A percentile compares a stretch with the other conserved stretches of the same genome.
Conservation (phyloP, 2,888 invertebrate genomes). For the Limnephilus auricula region DNA sequence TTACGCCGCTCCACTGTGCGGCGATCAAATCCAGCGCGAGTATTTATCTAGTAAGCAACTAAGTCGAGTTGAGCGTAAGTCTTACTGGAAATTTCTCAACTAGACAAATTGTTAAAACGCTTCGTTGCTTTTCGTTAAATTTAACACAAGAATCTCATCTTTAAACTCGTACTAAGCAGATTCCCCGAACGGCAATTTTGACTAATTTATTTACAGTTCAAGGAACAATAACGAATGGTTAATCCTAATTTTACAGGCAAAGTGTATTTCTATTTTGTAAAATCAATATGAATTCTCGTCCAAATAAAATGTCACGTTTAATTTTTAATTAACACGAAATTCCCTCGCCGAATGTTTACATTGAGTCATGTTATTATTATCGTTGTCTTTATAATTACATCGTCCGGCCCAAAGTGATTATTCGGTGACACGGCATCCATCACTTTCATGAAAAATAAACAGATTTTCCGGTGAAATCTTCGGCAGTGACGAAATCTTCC, state of each 20-base stretch:
- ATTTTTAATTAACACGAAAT: conserved; percentile 49
- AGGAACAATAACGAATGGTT: conserved; percentile 8
- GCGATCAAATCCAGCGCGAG: conserved; percentile 15
- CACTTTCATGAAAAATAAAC: conserved; percentile 63
- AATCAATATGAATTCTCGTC: conserved; percentile 20
- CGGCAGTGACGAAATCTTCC: conserved; percentile 35
- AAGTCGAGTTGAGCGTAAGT: conserved; percentile 45
- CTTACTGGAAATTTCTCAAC: conserved; percentile 60
- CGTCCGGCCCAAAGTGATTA: conserved; percentile 61
- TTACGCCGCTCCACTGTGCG: too few species aligned
- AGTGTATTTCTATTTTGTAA: neutral
- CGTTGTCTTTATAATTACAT: conserved; percentile 59
- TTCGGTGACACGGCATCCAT: conserved; percentile 62
- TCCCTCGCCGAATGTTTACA: conserved; percentile 33
- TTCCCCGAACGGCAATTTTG: conserved; percentile 27
- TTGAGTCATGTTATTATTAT: conserved; percentile 50
- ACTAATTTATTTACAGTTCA: conserved; percentile 51
- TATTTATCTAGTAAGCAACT: conserved; percentile 28
- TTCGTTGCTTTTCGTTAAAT: conserved; percentile 58
- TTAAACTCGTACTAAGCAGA: conserved; percentile 40
- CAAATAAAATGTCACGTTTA: conserved; percentile 26
- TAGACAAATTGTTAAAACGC: conserved; percentile 63
- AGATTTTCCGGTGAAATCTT: conserved; percentile 55
- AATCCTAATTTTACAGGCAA: neutral
- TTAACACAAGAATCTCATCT: conserved; percentile 55